Conservation (phyloP, 2,888 invertebrate species). For the Spodoptera littoralis region DNA sequence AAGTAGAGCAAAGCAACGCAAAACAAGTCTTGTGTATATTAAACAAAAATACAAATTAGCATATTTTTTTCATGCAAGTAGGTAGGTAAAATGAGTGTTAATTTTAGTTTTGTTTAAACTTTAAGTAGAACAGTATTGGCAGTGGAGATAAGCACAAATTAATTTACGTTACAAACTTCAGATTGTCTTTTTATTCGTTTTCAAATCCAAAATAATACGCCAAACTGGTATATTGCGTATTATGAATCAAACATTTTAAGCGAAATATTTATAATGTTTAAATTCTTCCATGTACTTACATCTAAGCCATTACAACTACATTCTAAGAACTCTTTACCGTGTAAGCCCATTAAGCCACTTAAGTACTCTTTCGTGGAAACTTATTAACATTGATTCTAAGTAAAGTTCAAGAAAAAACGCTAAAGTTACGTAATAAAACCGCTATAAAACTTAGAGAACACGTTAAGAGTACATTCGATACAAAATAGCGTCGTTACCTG, state of each 20-base stretch:
- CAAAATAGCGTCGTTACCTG: conserved; percentile 68
- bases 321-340: conserved; percentile 21
- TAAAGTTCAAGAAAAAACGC: conserved; percentile 51
- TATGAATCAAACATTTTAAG: no score
- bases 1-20: conserved; percentile 1
- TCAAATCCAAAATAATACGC: no score
- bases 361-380: conserved; percentile 31
- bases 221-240: no score
- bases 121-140: no score
- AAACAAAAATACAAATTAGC: background rate
- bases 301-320: conserved; percentile 11
- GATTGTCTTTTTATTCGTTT: no score
- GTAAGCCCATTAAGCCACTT: conserved; percentile 28
- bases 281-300: no score
- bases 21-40: conserved; percentile 12
- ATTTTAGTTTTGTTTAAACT: no score
- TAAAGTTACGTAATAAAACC: conserved; percentile 58
- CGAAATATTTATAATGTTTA: no score
- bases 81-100: no score
- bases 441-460: conserved; percentile 61
- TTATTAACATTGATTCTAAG: conserved; percentile 62
- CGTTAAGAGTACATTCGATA: conserved; percentile 60
- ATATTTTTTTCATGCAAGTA: no score
- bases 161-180: no score
- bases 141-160: no score